Evolutionary conservation across 1,140 invertebrate genomes (phyloP), one percentile per base, ranked within the genome.

Genomic region (Muscidifurax raptorellus): DNA sequence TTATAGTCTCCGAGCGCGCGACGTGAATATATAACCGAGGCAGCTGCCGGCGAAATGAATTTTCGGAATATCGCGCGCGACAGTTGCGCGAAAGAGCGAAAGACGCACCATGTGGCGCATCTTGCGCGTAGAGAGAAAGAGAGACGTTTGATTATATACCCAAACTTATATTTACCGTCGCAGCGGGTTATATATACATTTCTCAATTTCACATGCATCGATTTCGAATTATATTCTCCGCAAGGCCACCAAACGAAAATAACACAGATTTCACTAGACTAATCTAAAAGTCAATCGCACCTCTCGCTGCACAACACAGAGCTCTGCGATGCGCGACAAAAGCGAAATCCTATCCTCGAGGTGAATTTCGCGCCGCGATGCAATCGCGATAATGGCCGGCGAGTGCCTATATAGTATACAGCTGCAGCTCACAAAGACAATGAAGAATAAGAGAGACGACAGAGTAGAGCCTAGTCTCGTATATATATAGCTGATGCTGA

Each of bases 11-110:
- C 13, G 18, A 7, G 64, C 59, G 64, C 72, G 84, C 78, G 72
- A 81, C 78, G 64, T 67, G 84, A 81, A 85, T 85, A 81, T 81
- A 81, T 85, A 85, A 85, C 84, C 36, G 84, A 36, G 59, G 28
- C 79, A 77, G 78, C 83, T 80, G 83, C 52, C 32, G 52, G 13
- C 79, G 72, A 85, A 85, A 85, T 85, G 84, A 85, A 85, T 85
- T 85, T 81, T 81, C 84, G 40, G 66, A 12, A 59, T 59, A 15
- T 25, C 59, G 76, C 36, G 7, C 36, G 36, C 64, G 78, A 40
- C 76, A 67, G 28, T 67, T 36, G 78, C 30, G 25, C 28, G 77
- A 76, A 36, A 18, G 74, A n/a, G 30, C 40, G 32, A n/a, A 22
- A 76, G 22, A 44, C 18, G 40, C 4, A 4, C 2, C 71, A 15